phyloP scores from a whole-genome alignment of 2,888 invertebrate genomes.

The Amblyteles armatorius region DNA sequence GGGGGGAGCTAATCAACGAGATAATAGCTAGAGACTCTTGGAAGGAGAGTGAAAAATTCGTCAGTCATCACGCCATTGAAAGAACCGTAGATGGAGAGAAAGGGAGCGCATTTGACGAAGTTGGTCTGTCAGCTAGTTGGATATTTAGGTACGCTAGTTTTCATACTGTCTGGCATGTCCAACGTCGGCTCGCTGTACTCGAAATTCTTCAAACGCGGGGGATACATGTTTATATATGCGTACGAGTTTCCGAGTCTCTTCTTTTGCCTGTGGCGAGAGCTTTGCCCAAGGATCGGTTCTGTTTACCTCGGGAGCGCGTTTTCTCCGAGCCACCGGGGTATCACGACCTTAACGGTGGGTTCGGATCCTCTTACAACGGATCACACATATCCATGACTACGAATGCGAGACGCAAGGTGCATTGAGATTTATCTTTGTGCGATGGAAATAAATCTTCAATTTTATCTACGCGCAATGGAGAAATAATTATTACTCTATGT shows the following conservation, averaged over 20 bases:
- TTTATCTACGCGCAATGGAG: slow-evolving; percentile 26
- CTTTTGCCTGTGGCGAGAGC: background rate
- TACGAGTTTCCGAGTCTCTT: background rate
- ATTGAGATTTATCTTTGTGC: background rate
- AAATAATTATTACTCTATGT: background rate
- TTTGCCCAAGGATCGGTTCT: no score
- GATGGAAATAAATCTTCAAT: slow-evolving; percentile 32
- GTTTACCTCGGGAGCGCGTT: no score
- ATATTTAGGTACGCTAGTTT: background rate
- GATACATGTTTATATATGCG: background rate
- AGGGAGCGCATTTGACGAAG: no score
- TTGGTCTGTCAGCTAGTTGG: no score
- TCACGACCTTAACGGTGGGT: no score
- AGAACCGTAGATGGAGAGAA: background rate
- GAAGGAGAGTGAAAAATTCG: slow-evolving; percentile 53
- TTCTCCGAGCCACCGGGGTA: no score
- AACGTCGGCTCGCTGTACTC: background rate
- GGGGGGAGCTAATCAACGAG: slow-evolving; percentile 64
- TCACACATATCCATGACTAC: no score
- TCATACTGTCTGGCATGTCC: no score
- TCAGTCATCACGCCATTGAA: slow-evolving; percentile 40
- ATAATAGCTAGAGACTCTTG: slow-evolving; percentile 52
- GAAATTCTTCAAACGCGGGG: background rate
- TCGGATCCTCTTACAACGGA: no score
- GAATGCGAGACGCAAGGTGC: background rate